These are phyloP conservation scores for Anolis carolinensis DNA, from an alignment of 2,113 vertebrate species.

Conservation along the genomic window DNA sequence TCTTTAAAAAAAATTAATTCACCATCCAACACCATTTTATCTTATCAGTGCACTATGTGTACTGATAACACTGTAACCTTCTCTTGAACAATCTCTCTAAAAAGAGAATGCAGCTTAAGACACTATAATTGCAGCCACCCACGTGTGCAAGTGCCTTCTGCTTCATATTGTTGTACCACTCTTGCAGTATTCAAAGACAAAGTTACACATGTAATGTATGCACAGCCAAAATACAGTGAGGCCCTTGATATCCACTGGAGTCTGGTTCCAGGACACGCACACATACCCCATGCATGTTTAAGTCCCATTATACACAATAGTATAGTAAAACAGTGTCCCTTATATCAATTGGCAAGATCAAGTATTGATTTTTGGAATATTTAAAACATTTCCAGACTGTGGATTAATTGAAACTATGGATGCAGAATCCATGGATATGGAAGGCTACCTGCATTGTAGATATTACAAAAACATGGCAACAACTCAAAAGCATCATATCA, in stretches of 20 bases:
- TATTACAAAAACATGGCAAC: neutral
- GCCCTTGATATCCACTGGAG: too few relatives aligned
- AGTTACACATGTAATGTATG: neutral
- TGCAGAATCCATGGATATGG: too few relatives aligned
- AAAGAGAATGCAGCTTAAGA: neutral
- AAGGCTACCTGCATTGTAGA: too few relatives aligned
- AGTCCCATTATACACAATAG: too few relatives aligned
- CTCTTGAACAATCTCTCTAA: neutral
- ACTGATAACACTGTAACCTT: neutral
- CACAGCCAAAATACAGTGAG: neutral
- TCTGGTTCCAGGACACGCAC: too few relatives aligned
- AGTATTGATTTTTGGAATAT: too few relatives aligned
- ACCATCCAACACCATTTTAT: neutral
- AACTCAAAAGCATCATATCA: neutral
- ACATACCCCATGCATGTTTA: too few relatives aligned
- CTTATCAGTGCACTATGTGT: too few relatives aligned
- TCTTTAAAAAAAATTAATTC: neutral
- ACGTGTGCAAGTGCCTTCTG: neutral
- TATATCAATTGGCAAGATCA: too few relatives aligned
- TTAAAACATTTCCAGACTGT: too few relatives aligned
- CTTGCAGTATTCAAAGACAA: neutral
- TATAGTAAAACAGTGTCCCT: too few relatives aligned
- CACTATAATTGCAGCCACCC: neutral
- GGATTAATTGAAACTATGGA: too few relatives aligned
- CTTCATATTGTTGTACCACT: neutral